Evolutionary conservation across 2,113 vertebrate species (phyloP).

Genomic region (Phocoena phocoena): DNA sequence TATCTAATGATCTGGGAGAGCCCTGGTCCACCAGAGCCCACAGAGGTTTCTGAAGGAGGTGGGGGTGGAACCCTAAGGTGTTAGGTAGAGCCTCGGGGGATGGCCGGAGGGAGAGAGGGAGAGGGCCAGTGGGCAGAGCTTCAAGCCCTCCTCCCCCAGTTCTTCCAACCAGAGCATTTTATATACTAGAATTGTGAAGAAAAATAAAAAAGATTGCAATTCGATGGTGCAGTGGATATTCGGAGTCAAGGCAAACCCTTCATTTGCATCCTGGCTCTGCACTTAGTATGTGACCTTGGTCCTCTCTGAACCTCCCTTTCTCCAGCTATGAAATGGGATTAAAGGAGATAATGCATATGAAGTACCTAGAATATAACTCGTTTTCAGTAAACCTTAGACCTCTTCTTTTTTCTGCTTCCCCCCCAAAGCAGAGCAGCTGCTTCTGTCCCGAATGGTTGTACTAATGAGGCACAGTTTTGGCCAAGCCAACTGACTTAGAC

Average conservation of each 20-base stretch:
- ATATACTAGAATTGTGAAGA: not conserved
- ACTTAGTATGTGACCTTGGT: not conserved
- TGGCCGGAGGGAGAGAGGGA: not conserved
- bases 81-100: not conserved
- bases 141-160: not conserved
- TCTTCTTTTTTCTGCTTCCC: not conserved
- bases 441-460: not conserved
- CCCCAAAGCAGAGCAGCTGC: not conserved
- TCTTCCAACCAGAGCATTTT: not conserved
- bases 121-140: not conserved
- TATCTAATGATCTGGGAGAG: not conserved
- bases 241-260: slow-evolving; percentile 1
- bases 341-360: not conserved
- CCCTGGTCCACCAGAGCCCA: not conserved
- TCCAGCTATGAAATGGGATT: not conserved
- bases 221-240: not conserved
- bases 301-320: not conserved
- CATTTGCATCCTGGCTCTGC: not conserved
- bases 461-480: not conserved
- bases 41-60: not conserved
- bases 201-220: not conserved
- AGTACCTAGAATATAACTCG: not conserved
- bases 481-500: not conserved
- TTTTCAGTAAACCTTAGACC: not conserved
- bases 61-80: not conserved